Conservation (phyloP, 1,140 invertebrate genomes). For the Megalonaias nervosa region DNA sequence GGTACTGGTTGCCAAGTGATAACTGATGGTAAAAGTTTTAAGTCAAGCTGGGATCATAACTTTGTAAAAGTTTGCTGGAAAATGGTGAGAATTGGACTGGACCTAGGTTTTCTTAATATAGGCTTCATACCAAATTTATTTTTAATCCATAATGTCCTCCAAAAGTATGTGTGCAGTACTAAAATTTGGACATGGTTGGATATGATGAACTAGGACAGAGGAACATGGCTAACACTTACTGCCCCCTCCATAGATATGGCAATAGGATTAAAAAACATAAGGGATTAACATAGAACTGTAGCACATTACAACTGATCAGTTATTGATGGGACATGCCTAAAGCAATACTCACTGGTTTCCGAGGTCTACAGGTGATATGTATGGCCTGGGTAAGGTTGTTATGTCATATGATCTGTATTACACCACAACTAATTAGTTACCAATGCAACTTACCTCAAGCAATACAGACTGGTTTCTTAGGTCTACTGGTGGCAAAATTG, state of each 20-base stretch:
- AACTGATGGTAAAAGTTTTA: background rate
- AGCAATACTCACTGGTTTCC: conserved; percentile 39
- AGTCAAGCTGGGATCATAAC: background rate
- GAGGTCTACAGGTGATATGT: conserved; percentile 28
- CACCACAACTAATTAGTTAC: background rate
- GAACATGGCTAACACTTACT: no score
- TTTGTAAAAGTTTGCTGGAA: background rate
- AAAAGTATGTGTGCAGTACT: background rate
- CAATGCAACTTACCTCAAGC: conserved; percentile 29
- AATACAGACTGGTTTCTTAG: conserved; percentile 41
- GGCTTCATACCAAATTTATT: no score
- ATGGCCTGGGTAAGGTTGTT: conserved; percentile 37
- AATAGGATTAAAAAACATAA: no score
- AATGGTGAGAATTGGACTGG: no score
- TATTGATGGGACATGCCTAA: conserved; percentile 19
- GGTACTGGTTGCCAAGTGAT: background rate
- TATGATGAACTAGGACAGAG: no score
- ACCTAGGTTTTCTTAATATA: no score
- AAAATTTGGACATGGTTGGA: no score
- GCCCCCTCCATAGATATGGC: no score
- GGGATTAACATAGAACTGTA: background rate
- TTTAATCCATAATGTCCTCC: no score
- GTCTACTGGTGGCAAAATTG: conserved; percentile 30
- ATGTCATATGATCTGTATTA: conserved; percentile 17
- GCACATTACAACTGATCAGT: background rate